A percentile compares a stretch with the other conserved stretches of the same genome.
phyloP scores from a whole-genome alignment of 2,113 vertebrate species.

The Cercopithecus mona region DNA sequence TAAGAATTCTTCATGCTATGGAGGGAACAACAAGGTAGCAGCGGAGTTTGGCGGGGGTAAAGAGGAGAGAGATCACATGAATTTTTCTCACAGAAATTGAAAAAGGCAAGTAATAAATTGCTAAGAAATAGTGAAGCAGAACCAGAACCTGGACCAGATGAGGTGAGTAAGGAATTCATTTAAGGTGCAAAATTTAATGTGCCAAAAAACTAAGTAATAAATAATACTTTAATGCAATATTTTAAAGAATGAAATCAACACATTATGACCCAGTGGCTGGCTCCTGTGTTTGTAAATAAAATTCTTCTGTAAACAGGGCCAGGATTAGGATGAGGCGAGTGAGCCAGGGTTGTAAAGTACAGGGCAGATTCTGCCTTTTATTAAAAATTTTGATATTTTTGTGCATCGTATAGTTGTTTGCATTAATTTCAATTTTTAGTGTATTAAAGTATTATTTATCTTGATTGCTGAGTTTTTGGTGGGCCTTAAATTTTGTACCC shows the following conservation, averaged over 20 bases:
- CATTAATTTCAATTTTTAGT: background rate
- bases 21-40: background rate
- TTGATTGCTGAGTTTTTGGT: background rate
- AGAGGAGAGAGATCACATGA: background rate
- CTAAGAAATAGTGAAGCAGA: background rate
- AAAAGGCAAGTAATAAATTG: background rate
- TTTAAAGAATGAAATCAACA: background rate
- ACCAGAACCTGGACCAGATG: background rate
- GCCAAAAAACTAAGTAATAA: background rate
- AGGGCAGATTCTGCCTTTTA: background rate
- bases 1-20: background rate
- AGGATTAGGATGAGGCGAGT: background rate
- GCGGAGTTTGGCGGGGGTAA: background rate
- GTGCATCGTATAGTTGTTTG: background rate
- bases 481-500: background rate
- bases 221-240: background rate
- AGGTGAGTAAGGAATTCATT: background rate
- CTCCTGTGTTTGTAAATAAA: background rate
- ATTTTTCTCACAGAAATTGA: background rate
- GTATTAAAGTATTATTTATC: background rate
- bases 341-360: background rate
- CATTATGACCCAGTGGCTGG: background rate
- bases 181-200: background rate
- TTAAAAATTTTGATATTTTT: background rate
- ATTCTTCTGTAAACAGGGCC: background rate